Base-by-base conservation (phyloP, 2,888 invertebrate species). In the Dexiosoma caninum region DNA sequence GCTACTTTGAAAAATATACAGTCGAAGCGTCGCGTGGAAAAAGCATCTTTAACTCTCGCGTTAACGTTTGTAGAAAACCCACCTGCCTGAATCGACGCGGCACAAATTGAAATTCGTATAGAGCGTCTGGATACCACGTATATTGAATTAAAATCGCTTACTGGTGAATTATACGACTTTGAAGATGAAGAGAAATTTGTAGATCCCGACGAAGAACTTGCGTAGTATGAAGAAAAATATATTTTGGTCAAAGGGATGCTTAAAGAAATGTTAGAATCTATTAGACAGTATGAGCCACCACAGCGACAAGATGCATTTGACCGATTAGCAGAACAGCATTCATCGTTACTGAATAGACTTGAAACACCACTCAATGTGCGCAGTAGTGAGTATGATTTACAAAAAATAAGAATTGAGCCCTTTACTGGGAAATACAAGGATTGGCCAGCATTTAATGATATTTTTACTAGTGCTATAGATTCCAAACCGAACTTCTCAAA, bases 151-250 rank as follows among this genome's bases (percentile, higher is more conserved):
- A 53, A 37, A 10, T n/a, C 27, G 14, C 32, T 55, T 4, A 64
- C 62, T 12, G 16, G 5, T 7, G 23, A 55, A 46, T 46, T 74
- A 2, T 49, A 57, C 19, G n/a, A 21, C n/a, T 74, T 37, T n/a
- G 55, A 66, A 2, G 57, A 4, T 0, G 27, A 57, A 2, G 9
- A 49, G 16, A 40, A 44, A 27, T 74, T 55, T 30, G 19, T 49
- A 19, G 57, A 60, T 51, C 75, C 59, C 19, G 75, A 59, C 0
- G 27, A 16, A 12, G 64, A 64, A 10, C 32, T 75, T 37, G 12
- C 44, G 2, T 44, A 66, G 14, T 75, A 67, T 16, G 67, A 75
- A 9, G 42, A 10, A 8, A 59, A 51, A 59, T 67, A 66, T 27
- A 49, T 72, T n/a, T 7, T 6, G 3, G 42, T 42, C 6, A 71